A percentile compares a stretch with the other conserved stretches of the same genome.
Conservation (phyloP, 2,797 vertebrate species). For the Erethizon dorsatum region DNA sequence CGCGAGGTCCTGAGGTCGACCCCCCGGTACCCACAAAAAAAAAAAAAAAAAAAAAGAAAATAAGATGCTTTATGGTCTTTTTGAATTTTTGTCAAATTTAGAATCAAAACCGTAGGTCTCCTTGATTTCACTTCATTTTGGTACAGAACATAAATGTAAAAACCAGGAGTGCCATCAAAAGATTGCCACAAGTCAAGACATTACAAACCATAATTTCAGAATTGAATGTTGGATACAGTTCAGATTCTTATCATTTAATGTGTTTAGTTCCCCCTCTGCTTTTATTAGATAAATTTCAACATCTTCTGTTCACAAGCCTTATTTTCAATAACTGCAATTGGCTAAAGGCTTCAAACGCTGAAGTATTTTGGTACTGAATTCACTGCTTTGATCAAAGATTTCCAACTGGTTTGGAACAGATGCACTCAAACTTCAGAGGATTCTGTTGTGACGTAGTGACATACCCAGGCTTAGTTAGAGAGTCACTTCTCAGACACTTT, state of each 20-base stretch:
- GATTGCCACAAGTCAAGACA: not conserved
- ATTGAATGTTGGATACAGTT: not conserved
- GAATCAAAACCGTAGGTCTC: not conserved
- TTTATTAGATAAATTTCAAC: constrained; percentile 38
- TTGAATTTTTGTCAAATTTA: constrained; percentile 43
- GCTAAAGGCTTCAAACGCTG: constrained; percentile 16
- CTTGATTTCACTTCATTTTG: not conserved
- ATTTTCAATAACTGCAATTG: constrained; percentile 4
- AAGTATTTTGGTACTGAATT: constrained; percentile 16
- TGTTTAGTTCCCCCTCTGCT: not conserved
- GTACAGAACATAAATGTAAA: not conserved
- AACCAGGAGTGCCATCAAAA: constrained; percentile 9
- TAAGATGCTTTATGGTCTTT: not conserved
- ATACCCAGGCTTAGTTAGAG: not conserved
- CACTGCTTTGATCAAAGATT: constrained; percentile 31
- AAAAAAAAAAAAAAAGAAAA: too few relatives aligned
- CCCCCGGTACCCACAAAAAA: too few relatives aligned
- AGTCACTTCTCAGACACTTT: not conserved
- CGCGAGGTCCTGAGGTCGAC: too few relatives aligned
- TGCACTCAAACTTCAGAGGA: not conserved
- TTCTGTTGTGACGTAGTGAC: not conserved
- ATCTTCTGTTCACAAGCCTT: not conserved
- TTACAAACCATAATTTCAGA: constrained; percentile 8
- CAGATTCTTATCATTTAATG: not conserved
- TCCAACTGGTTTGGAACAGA: constrained; percentile 33